phyloP scores from a whole-genome alignment of 1,140 invertebrate species.

The Lordiphosa collinella region DNA sequence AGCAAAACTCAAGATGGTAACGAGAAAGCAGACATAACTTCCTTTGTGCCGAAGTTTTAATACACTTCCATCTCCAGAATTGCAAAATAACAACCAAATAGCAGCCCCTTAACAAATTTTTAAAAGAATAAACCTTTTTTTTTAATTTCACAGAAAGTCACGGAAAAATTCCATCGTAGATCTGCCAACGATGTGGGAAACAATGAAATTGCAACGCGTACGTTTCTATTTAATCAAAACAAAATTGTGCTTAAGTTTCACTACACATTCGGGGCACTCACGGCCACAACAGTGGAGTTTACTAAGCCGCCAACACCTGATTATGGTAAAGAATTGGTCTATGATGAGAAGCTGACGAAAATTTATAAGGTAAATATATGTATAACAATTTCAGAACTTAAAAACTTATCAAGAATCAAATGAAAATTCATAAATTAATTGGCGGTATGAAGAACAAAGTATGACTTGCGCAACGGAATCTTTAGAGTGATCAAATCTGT shows the following conservation, averaged over 20 bases:
- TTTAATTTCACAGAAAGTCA: conserved; percentile 37
- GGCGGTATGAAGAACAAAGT: too few species aligned
- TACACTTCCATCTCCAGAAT: too few species aligned
- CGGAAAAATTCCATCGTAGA: conserved; percentile 39
- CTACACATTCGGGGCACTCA: conserved; percentile 84
- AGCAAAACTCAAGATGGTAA: too few species aligned
- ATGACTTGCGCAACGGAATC: too few species aligned
- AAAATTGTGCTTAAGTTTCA: conserved; percentile 86
- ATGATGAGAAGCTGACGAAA: conserved; percentile 83
- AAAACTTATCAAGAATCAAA: too few species aligned
- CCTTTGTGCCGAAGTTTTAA: too few species aligned
- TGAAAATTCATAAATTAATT: too few species aligned
- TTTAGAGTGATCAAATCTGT: too few species aligned
- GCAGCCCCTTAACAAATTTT: neutral
- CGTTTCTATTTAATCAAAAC: conserved; percentile 83
- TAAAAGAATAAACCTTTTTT: neutral
- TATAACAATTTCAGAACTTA: too few species aligned
- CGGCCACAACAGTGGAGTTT: conserved; percentile 84
- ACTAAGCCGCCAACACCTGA: conserved; percentile 84
- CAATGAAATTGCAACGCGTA: conserved; percentile 83
- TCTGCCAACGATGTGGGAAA: conserved; percentile 28
- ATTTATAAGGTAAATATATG: conserved; percentile 82
- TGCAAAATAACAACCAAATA: too few species aligned
- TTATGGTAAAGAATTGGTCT: conserved; percentile 83
- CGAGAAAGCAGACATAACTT: too few species aligned